Percentiles rank a stretch among this genome's conserved stretches.
These are phyloP conservation scores for Tridacna crocea DNA, from an alignment of 2,888 invertebrate genomes.

Conservation along the genomic window DNA sequence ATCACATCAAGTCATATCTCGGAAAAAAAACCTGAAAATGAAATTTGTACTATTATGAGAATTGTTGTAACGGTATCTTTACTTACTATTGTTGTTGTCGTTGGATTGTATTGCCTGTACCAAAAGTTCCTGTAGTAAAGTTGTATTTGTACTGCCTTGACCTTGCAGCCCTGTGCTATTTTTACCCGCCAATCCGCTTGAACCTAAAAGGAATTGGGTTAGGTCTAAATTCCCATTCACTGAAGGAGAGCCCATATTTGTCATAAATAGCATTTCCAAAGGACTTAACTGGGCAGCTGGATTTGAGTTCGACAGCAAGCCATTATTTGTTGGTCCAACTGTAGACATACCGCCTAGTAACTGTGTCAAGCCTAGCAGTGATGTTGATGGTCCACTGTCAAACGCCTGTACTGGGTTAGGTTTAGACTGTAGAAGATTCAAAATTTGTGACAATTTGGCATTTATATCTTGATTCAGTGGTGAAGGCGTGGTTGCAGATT, in stretches of 20 bases:
- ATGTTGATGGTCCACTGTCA: not conserved
- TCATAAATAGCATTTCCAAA: slow-evolving; percentile 8
- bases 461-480: slow-evolving; percentile 2
- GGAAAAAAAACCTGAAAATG: too few species aligned
- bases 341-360: too few species aligned
- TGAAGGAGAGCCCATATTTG: slow-evolving; percentile 3
- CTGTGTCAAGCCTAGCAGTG: not conserved
- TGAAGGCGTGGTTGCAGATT: not conserved
- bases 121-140: not conserved
- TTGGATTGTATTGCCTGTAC: not conserved
- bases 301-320: not conserved
- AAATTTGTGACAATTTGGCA: slow-evolving; percentile 12
- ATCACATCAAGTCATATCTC: too few species aligned
- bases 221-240: not conserved
- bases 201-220: not conserved
- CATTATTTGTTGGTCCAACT: not conserved
- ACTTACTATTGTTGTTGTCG: slow-evolving; percentile 18
- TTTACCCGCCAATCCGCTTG: not conserved
- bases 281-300: not conserved
- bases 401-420: not conserved
- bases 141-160: not conserved
- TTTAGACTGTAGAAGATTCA: slow-evolving; percentile 17
- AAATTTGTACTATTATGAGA: too few species aligned
- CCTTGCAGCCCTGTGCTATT: slow-evolving; percentile 1
- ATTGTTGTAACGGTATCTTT: not conserved